phyloP scores from a whole-genome alignment of 2,888 invertebrate genomes.

The Drosophila quasianomalipes region DNA sequence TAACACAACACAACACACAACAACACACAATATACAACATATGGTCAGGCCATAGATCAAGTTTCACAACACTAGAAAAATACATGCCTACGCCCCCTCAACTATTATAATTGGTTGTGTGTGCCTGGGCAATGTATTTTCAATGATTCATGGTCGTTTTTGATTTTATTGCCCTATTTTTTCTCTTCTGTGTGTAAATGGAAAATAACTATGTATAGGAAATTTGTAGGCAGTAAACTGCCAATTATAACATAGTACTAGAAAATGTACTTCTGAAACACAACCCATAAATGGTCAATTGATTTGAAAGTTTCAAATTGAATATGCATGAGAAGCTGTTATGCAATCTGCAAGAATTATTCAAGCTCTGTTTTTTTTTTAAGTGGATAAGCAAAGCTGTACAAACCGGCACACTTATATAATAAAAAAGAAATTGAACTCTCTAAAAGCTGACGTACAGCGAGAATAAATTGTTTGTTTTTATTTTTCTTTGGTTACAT shows the following conservation, averaged over 20 bases:
- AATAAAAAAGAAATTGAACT: neutral
- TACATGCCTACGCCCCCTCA: constrained; percentile 27
- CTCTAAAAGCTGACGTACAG: constrained; percentile 4
- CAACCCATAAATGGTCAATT: constrained; percentile 40
- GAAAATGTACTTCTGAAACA: constrained; percentile 4
- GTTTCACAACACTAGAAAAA: constrained; percentile 35
- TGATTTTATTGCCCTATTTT: constrained; percentile 59
- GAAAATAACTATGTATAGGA: constrained; percentile 17
- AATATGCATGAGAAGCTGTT: constrained; percentile 38
- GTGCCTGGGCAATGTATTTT: constrained; percentile 50
- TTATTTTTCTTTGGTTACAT: neutral
- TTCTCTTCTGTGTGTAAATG: neutral
- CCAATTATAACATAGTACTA: constrained; percentile 37
- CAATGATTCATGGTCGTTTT: constrained; percentile 73
- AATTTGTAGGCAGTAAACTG: constrained; percentile 34
- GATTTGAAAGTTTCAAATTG: constrained; percentile 40
- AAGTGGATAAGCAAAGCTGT: neutral
- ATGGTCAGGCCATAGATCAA: constrained; percentile 62
- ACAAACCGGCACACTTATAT: neutral
- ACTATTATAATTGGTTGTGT: constrained; percentile 72
- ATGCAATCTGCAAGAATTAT: constrained; percentile 32
- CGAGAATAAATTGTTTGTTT: neutral
- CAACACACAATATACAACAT: constrained; percentile 32
- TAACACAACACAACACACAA: constrained; percentile 1
- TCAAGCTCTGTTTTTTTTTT: neutral